A percentile compares a stretch with the other conserved stretches of the same genome.
phyloP scores from a whole-genome alignment of 2,888 invertebrate genomes.

The Bruchidius siliquastri region DNA sequence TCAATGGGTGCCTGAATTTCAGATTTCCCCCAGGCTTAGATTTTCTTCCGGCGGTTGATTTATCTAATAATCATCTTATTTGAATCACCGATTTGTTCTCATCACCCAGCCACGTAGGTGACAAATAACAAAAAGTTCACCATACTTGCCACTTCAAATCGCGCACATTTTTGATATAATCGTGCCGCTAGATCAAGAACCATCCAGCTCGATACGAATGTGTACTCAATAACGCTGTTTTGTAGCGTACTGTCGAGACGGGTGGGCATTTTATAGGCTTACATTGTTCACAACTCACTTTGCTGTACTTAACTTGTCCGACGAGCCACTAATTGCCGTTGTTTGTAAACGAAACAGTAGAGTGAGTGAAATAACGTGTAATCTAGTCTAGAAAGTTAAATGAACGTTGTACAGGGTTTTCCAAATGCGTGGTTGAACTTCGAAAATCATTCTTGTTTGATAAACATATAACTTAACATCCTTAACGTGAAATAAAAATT shows the following conservation, averaged over 20 bases:
- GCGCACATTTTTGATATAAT: not conserved
- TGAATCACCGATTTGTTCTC: too few species aligned
- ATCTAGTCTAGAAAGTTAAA: conserved; percentile 18
- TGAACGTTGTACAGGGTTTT: conserved; percentile 11
- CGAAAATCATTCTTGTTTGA: too few species aligned
- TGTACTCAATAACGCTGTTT: not conserved
- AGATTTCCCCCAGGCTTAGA: too few species aligned
- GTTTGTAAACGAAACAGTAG: not conserved
- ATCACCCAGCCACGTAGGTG: too few species aligned
- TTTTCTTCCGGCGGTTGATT: too few species aligned
- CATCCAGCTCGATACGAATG: not conserved
- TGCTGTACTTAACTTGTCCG: not conserved
- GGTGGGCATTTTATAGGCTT: not conserved
- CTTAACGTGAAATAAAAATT: too few species aligned
- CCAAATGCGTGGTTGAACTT: conserved; percentile 6
- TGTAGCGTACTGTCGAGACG: not conserved
- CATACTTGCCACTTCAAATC: not conserved
- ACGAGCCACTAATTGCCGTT: not conserved
- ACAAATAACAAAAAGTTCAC: too few species aligned
- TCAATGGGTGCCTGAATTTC: too few species aligned
- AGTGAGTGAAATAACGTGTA: conserved; percentile 2
- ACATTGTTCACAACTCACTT: not conserved
- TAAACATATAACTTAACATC: too few species aligned
- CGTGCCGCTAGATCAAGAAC: not conserved
- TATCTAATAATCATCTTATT: too few species aligned